Evolutionary conservation across 2,797 vertebrate species (phyloP), one percentile per base, ranked within the genome.

Genomic region (Anguilla marmorata): DNA sequence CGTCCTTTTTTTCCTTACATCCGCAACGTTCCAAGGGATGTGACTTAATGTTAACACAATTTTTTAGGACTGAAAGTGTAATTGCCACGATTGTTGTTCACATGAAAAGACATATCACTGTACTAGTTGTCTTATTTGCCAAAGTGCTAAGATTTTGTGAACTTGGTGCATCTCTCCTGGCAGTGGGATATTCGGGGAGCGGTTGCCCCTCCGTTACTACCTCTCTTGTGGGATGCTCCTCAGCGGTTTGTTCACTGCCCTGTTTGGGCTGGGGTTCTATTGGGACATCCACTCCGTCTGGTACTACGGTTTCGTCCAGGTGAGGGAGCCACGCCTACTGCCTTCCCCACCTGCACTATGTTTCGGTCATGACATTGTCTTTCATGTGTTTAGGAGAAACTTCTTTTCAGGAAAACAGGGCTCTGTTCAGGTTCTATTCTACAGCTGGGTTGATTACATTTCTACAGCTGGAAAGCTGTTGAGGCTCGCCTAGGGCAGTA

Each of bases 131-230:
- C 33, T 30, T 27, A 11, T 72, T 72, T 72, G 27, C 11, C 7
- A 30, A 12, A 0, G 30, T 74, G 69, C 69, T 30, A 69, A 30
- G 58, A 24, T 60, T 45, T 14, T 54, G 1, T 82, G 54, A 21
- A 50, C n/a, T 33, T 83, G 54, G 63, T 80, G 30, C 90, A 30
- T 90, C 86, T 37, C 16, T 24, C 54, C 41, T 60, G 16, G 66
- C 94, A 99, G 99, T 0, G 99, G 99, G 33, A 98, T 99, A 33
- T 99, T 99, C 0, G 98, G 98, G 9, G 99, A 99, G 94, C 97
- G 99, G 0, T 95, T 99, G 50, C 97, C 99, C 0, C 95, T 99
- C 66, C 97, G 99, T 0, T 99, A 98, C 87, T 99, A 99, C 94
- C 96, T 99, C 14, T 96, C 96, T 0, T 90, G 93, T 0, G 99